A percentile compares a stretch with the other conserved stretches of the same genome.
phyloP scores from a whole-genome alignment of 2,888 invertebrate genomes.

The Rotaria socialis region DNA sequence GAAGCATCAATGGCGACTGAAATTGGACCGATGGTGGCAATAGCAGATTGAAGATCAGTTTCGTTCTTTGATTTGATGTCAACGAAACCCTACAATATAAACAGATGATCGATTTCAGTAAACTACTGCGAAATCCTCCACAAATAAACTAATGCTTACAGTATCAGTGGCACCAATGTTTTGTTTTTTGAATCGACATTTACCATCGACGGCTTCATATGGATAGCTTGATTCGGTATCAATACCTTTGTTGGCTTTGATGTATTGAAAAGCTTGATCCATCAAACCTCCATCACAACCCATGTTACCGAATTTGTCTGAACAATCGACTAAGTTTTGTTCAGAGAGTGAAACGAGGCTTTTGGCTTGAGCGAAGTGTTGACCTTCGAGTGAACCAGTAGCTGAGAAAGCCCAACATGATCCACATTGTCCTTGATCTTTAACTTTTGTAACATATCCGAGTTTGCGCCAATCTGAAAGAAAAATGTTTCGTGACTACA shows the following conservation, averaged over 20 bases:
- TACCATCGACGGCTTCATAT: conserved; percentile 37
- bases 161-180: conserved; percentile 48
- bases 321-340: conserved; percentile 53
- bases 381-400: conserved; percentile 60
- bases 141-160: not conserved
- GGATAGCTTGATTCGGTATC: conserved; percentile 38
- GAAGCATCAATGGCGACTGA: conserved; percentile 43
- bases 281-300: conserved; percentile 55
- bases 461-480: conserved; percentile 54
- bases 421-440: conserved; percentile 54
- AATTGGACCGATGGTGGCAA: conserved; percentile 39
- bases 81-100: not conserved
- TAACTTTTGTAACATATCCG: conserved; percentile 55
- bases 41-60: conserved; percentile 28
- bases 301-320: conserved; percentile 51
- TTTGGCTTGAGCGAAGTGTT: conserved; percentile 63
- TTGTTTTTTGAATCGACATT: conserved; percentile 50
- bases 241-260: conserved; percentile 38
- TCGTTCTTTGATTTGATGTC: conserved; percentile 27
- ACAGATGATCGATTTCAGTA: no score
- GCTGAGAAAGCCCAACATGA: conserved; percentile 54
- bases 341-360: conserved; percentile 51
- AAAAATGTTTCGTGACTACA: not conserved
- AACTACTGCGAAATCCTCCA: no score
- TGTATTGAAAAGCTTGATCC: conserved; percentile 49